phyloP scores from a whole-genome alignment of 35 echinoderm and acorn worm genomes.

The Amphiura filiformis region DNA sequence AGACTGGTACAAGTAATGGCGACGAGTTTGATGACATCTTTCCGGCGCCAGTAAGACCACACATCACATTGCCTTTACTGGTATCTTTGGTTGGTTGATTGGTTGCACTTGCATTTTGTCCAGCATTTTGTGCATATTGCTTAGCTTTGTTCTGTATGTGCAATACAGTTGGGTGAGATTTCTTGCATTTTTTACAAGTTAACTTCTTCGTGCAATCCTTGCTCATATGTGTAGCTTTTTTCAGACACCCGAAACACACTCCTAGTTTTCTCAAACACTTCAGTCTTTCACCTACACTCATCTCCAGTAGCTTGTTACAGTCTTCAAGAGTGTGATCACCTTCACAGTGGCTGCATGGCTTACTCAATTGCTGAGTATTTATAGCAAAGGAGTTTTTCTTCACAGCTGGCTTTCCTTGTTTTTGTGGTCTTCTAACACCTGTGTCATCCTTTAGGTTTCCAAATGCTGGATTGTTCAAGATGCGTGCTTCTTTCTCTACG shows the following conservation, averaged over 20 bases:
- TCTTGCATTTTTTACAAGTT: constrained; percentile 27
- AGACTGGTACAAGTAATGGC: no score
- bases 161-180: constrained; percentile 8
- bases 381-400: neutral
- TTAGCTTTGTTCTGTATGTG: constrained; percentile 8
- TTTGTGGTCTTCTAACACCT: neutral
- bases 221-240: neutral
- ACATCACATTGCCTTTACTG: neutral
- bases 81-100: neutral
- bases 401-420: neutral
- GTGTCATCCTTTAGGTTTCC: neutral
- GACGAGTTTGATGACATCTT: no score
- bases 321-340: neutral
- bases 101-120: neutral
- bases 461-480: constrained; percentile 3
- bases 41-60: no score
- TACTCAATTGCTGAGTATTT: neutral
- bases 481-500: neutral
- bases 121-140: neutral
- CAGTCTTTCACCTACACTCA: constrained; percentile 21
- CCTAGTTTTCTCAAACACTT: constrained; percentile 8
- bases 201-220: constrained; percentile 8
- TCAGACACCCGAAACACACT: constrained; percentile 45
- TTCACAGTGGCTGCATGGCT: neutral
- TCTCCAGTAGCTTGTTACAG: constrained; percentile 2